A percentile compares a stretch with the other conserved stretches of the same genome.
Evolutionary conservation across 2,797 vertebrate species (phyloP).

Genomic region (Moxostoma hubbsi): DNA sequence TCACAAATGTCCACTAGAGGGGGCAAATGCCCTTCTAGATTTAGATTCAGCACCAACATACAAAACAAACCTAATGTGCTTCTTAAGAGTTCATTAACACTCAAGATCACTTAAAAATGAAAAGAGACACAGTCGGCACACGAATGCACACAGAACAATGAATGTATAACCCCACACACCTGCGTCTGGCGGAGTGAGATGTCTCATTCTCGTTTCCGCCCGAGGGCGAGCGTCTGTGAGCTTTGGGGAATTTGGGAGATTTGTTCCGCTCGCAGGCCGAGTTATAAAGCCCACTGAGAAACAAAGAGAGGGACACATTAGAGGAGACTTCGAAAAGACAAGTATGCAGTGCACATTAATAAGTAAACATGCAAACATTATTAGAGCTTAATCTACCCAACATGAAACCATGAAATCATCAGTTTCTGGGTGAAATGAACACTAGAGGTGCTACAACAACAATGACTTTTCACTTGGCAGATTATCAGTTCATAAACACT

Average conservation of each 20-base stretch:
- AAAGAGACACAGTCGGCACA: neutral
- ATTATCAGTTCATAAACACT: too few relatives aligned
- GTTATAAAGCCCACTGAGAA: conserved; percentile 82
- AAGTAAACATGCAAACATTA: neutral
- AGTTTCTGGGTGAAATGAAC: too few relatives aligned
- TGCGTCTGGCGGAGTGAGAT: conserved; percentile 74
- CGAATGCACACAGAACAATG: neutral
- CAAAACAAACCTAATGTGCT: neutral
- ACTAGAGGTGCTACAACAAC: too few relatives aligned
- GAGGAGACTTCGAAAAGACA: neutral
- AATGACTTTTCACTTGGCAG: too few relatives aligned
- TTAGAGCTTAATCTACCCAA: too few relatives aligned
- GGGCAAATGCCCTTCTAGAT: conserved; percentile 21
- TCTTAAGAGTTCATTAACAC: neutral
- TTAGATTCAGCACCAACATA: neutral
- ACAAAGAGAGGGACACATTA: conserved; percentile 5
- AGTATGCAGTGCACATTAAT: neutral
- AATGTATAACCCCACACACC: conserved; percentile 64
- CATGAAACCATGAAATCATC: too few relatives aligned
- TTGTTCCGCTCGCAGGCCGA: conserved; percentile 81
- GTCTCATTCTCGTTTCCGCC: conserved; percentile 83
- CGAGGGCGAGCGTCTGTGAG: conserved; percentile 77
- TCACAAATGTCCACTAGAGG: conserved; percentile 48
- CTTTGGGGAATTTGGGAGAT: conserved; percentile 85
- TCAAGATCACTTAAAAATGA: neutral